These are phyloP conservation scores for Protonibea diacanthus DNA, from an alignment of 2,797 vertebrate species.

Conservation along the genomic window DNA sequence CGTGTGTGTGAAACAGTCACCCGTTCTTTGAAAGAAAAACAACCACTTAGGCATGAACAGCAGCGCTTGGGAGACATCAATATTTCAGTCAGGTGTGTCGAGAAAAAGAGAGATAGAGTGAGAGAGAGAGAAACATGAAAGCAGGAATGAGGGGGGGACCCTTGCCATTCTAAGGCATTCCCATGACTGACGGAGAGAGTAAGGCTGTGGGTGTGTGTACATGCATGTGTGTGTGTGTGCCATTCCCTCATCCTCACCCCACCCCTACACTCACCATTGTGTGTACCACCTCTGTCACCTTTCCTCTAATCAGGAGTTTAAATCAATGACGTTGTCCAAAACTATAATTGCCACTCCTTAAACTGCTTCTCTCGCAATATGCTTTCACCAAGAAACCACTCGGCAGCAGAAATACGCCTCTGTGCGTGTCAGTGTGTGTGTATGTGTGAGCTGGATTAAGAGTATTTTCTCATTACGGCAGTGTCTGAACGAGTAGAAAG, in stretches of 20 bases:
- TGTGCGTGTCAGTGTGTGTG: slow-evolving; percentile 72
- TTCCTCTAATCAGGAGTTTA: slow-evolving; percentile 87
- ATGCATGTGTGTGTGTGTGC: slow-evolving; percentile 45
- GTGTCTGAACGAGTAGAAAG: slow-evolving; percentile 83
- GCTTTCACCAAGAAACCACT: slow-evolving; percentile 85
- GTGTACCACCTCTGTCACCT: slow-evolving; percentile 83
- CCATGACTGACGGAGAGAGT: slow-evolving; percentile 66
- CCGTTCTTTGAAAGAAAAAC: slow-evolving; percentile 75
- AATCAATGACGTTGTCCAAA: slow-evolving; percentile 90
- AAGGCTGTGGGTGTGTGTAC: slow-evolving; percentile 40
- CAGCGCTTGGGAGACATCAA: slow-evolving; percentile 83
- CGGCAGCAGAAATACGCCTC: slow-evolving; percentile 84
- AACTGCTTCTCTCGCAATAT: slow-evolving; percentile 87
- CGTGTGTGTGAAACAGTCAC: slow-evolving; percentile 51
- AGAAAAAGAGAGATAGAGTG: slow-evolving; percentile 71
- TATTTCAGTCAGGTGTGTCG: slow-evolving; percentile 91
- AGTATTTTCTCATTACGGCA: slow-evolving; percentile 84
- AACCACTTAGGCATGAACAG: slow-evolving; percentile 77
- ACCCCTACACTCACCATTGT: slow-evolving; percentile 70
- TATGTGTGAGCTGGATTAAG: slow-evolving; percentile 82
- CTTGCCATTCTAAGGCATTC: slow-evolving; percentile 71
- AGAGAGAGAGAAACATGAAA: slow-evolving; percentile 60
- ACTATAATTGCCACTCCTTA: slow-evolving; percentile 87
- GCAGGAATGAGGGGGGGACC: slow-evolving; percentile 73
- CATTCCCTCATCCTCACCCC: slow-evolving; percentile 71